phyloP scores from a whole-genome alignment of 2,797 vertebrate species.

The Scyliorhinus canicula region DNA sequence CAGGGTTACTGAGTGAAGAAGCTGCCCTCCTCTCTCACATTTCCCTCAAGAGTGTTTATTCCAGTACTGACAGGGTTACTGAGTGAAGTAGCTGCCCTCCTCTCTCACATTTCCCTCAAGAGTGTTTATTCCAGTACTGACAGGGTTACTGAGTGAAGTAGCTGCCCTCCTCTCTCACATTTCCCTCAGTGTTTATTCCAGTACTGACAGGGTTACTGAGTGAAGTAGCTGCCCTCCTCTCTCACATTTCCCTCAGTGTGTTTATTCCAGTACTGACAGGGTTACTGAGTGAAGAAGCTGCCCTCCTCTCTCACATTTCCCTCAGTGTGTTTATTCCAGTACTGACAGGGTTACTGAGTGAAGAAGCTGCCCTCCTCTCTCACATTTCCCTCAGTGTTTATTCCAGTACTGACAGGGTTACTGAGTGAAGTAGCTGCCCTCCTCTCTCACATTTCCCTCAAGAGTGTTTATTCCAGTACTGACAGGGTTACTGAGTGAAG shows the following conservation, averaged over 20 bases:
- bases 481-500: too few species aligned
- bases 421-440: neutral
- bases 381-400: conserved; percentile 29
- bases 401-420: too few species aligned
- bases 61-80: too few species aligned
- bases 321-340: neutral
- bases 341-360: neutral
- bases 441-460: neutral
- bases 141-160: too few species aligned
- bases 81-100: too few species aligned
- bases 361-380: neutral
- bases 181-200: neutral
- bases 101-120: too few species aligned
- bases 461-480: too few species aligned
- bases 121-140: too few species aligned
- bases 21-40: too few species aligned
- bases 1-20: neutral
- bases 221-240: neutral
- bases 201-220: neutral
- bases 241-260: neutral
- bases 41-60: too few species aligned
- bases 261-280: neutral
- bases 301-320: neutral
- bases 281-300: neutral
- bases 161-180: too few species aligned